Base-by-base conservation (phyloP, 2,797 vertebrate genomes). In the Decapterus maruadsi region DNA sequence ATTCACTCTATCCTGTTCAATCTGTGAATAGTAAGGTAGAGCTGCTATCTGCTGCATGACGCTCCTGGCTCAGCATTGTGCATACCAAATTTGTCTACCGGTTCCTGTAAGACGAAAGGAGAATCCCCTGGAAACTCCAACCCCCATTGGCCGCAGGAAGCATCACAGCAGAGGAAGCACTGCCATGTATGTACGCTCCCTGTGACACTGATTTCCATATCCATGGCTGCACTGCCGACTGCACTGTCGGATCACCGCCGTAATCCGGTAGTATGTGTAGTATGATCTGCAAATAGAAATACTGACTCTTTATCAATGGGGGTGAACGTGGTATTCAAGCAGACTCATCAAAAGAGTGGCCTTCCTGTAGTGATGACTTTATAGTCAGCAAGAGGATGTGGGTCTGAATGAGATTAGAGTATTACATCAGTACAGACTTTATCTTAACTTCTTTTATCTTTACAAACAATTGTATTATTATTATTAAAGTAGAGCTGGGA, bases 1-100 rank as follows among this genome's bases (percentile, higher is more conserved):
- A 93, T 91, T 92, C 93, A 90, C 80, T 77, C 70, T 56, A 20
- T 85, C 82, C 70, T 70, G 51, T 68, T 75, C 55, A 19, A 19
- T 70, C 85, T 90, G 89, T 81, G 87, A 87, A 86, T 88, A 85
- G 78, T 66, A 84, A 84, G 83, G 57, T 62, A 81, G 91, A 89
- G 85, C 79, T 81, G 85, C 81, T 68, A 82, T 75, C 70, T 85
- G 54, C 5, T 2, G 81, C 83, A 58, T 92, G 91, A 93, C 85
- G 90, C 79, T 85, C 76, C 70, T 55, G 74, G 72, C 83, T 74
- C 84, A 14, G 53, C 85, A 75, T 1, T 72, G 68, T 84, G 80
- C 84, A 6, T 50, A 91, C 95, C 95, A 95, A 93, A 96, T 96
- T 87, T 93, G 95, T 94, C 92, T 64, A 1, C 61, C 16, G 59